Base-by-base conservation (phyloP, 2,113 vertebrate genomes). In the Oophaga pumilio region DNA sequence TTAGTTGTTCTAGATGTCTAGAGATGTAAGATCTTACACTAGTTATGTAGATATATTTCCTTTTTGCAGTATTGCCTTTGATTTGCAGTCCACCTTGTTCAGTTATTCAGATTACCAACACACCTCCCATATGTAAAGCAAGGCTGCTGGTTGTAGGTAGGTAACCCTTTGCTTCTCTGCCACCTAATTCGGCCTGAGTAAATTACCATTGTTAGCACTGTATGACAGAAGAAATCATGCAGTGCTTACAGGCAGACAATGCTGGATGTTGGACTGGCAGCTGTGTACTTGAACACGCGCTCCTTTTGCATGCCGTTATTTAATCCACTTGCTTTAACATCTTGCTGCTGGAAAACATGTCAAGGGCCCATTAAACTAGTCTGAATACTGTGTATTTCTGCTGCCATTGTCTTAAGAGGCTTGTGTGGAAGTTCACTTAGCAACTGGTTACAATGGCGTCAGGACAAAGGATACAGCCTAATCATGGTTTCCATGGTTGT, bases 301-400 rank as follows among this genome's bases (percentile, higher is more conserved):
- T 53, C 17, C 68, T 73, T 57, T 56, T 20, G 26, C 68, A 43
- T 84, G 17, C 28, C 15, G 24, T 53, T 84, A n/a, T 84, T 43
- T 59, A 33, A 73, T 50, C 24, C 81, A 83, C 13, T 68, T 11
- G 18, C 57, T 62, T 76, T 22, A 80, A 18, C 15, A 81, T 81
- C 26, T 83, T 83, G 62, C 81, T 83, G 62, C n/a, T 68, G 49
- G 22, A 69, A 82, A 83, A 82, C 80, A 68, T 43, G 81, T 83
- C 64, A 68, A 83, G 62, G 81, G 49, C 81, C 81, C 15, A 26
- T 60, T 53, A 52, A 15, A 24, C n/a, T 24, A 20, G 49, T 50
- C 80, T 68, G 80, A 68, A 66, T 49, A 68, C 22, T 8, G 11
- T 14, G 62, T 69, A 17, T 69, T 53, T 53, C 14, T 69, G 26